Base-by-base conservation (phyloP, 2,797 vertebrate genomes). In the Malurus leucopterus region DNA sequence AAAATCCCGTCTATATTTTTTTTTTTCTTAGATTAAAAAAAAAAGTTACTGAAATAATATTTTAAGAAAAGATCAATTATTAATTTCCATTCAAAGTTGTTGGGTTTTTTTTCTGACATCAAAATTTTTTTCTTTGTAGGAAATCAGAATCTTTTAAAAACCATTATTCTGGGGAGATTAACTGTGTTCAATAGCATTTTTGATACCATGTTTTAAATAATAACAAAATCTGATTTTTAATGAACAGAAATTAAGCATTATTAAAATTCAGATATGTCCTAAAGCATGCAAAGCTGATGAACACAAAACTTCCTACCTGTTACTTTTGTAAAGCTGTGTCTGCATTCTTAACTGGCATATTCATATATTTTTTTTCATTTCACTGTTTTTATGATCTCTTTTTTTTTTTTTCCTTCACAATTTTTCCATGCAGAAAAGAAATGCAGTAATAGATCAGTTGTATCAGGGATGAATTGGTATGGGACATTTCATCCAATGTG, bases 151-250 rank as follows among this genome's bases (percentile, higher is more conserved):
- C 2, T 71, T 64, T 32, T 84, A 43, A 36, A 27, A 85, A 34
- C 3, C 0, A 2, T 51, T 65, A 15, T 14, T 53, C n/a, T n/a
- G 2, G 6, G 5, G 6, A 38, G 4, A 9, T 2, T 24, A 63
- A 7, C 2, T 36, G 30, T 27, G 43, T 32, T 57, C 11, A 38
- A 29, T 24, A 49, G 2, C 2, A 62, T 30, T 84, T 84, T 40
- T 70, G 0, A 74, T 38, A 65, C 1, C 0, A 0, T 6, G 29
- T 73, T 68, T 49, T 67, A 70, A 58, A 34, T 36, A 38, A 27
- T 27, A 36, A 1, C 2, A 22, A 53, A 26, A 38, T 40, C 10
- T 8, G 0, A 30, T 72, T 79, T 51, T 46, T 54, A 49, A 65
- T 62, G 15, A 78, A 36, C 2, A 76, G 26, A 51, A 1, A 1